Evolutionary conservation across 2,113 vertebrate genomes (phyloP).

Genomic region (Mormyrus lacerda): DNA sequence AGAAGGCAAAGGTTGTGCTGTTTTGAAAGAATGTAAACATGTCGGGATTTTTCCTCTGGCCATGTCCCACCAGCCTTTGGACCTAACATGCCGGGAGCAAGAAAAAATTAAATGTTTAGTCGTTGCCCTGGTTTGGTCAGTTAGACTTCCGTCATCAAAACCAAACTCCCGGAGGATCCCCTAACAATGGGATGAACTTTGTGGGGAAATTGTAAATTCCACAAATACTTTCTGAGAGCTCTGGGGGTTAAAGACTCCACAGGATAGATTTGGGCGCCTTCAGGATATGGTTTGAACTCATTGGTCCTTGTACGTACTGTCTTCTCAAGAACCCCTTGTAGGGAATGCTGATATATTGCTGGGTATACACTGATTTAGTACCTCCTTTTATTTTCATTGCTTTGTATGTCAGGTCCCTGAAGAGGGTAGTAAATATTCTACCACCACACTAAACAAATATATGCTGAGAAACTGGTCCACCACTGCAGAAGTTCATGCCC

Average conservation of each 20-base stretch:
- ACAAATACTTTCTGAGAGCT: not conserved
- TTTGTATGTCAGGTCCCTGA: not conserved
- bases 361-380: not conserved
- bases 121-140: not conserved
- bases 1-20: slow-evolving; percentile 6
- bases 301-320: not conserved
- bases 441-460: not conserved
- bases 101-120: not conserved
- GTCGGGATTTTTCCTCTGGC: not conserved
- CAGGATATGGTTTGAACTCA: not conserved
- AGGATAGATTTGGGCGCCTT: not conserved
- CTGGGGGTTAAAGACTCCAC: not conserved
- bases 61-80: not conserved
- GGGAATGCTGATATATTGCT: not conserved
- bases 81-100: not conserved
- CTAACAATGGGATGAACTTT: not conserved
- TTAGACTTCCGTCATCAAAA: not conserved
- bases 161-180: not conserved
- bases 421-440: not conserved
- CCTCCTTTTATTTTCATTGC: not conserved
- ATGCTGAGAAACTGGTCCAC: not conserved
- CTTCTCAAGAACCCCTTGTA: not conserved
- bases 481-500: not conserved
- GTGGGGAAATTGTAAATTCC: not conserved
- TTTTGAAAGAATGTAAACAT: not conserved